These are phyloP conservation scores for Cotesia congregata DNA, from an alignment of 2,888 invertebrate species.

Conservation along the genomic window DNA sequence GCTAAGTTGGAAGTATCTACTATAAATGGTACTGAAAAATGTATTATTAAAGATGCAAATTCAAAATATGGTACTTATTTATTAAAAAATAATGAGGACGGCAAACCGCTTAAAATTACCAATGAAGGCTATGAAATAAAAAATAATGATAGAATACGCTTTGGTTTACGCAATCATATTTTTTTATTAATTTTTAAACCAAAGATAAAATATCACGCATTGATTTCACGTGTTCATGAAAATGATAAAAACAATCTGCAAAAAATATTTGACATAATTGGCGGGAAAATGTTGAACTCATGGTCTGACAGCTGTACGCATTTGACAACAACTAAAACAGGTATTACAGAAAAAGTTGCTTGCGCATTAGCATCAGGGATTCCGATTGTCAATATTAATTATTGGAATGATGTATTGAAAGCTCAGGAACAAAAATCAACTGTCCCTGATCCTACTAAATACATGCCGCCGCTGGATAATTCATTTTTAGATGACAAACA, in stretches of 20 bases:
- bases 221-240: conserved; percentile 14
- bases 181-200: conserved; percentile 2
- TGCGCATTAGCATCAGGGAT: conserved; percentile 34
- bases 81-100: background rate
- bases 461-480: conserved; percentile 24
- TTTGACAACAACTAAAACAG: conserved; percentile 21
- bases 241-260: conserved; percentile 12
- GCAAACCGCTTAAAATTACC: background rate
- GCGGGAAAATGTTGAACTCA: background rate
- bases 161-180: conserved; percentile 30
- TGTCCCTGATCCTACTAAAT: conserved; percentile 19
- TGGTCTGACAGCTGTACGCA: conserved; percentile 31
- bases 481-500: background rate
- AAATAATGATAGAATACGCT: conserved; percentile 26
- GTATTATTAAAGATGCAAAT: conserved; percentile 18
- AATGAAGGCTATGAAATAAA: conserved; percentile 4
- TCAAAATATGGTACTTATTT: conserved; percentile 38
- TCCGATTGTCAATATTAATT: conserved; percentile 32
- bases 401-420: conserved; percentile 20
- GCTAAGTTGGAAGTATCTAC: conserved; percentile 19
- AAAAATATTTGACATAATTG: conserved; percentile 6
- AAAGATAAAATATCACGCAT: background rate
- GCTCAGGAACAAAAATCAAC: background rate
- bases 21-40: background rate
- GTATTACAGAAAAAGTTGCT: conserved; percentile 34